Conservation (phyloP, 2,888 invertebrate genomes). For the Drosophila paracracens region DNA sequence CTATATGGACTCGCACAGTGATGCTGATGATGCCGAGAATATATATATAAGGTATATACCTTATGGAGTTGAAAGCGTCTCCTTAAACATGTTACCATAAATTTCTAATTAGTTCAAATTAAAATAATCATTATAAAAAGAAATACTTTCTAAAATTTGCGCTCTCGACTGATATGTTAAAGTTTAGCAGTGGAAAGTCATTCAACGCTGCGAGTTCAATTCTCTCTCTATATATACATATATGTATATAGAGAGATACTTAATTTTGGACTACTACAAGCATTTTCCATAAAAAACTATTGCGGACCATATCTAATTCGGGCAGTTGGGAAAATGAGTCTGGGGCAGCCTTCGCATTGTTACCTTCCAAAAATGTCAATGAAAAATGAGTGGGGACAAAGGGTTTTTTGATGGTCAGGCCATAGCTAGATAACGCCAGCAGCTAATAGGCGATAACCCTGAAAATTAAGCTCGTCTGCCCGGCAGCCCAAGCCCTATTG, state of each 20-base stretch:
- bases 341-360: not conserved
- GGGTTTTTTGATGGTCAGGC: constrained; percentile 29
- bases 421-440: constrained; percentile 29
- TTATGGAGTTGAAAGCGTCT: not conserved
- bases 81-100: too few species aligned
- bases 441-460: constrained; percentile 40
- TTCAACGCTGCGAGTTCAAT: not conserved
- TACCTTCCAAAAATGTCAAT: constrained; percentile 8
- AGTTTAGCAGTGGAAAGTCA: not conserved
- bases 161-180: not conserved
- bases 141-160: too few species aligned
- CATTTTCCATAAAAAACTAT: not conserved
- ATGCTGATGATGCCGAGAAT: not conserved
- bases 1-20: not conserved
- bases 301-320: not conserved
- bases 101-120: not conserved
- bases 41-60: not conserved
- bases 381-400: constrained; percentile 19
- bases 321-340: not conserved
- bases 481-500: constrained; percentile 20
- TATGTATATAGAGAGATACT: not conserved
- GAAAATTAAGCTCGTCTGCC: constrained; percentile 57
- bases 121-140: not conserved
- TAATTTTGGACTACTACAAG: not conserved
- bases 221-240: not conserved